These are phyloP conservation scores for Lepidurus couesii DNA, from an alignment of 1,140 invertebrate genomes.

Conservation along the genomic window DNA sequence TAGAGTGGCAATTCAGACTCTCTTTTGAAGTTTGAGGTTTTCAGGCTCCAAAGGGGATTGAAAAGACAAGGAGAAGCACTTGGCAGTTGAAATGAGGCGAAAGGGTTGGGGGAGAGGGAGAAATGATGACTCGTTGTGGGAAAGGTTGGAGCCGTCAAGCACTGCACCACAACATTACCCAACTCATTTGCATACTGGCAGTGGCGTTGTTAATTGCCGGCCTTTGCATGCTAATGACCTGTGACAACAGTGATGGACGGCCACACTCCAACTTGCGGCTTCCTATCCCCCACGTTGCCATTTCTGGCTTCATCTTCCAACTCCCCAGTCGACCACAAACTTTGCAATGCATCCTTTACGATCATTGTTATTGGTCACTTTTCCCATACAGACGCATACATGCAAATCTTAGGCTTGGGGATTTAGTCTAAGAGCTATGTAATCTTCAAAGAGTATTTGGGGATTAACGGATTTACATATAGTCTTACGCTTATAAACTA, in stretches of 20 bases:
- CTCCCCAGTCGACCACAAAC: constrained; percentile 1
- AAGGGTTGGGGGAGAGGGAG: not conserved
- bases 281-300: not conserved
- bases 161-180: constrained; percentile 6
- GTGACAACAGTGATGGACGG: constrained; percentile 20
- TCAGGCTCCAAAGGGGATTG: not conserved
- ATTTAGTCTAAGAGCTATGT: not conserved
- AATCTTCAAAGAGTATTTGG: too few relatives aligned
- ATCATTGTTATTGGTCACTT: not conserved
- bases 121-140: constrained; percentile 5
- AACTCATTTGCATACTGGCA: constrained; percentile 18
- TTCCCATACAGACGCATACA: not conserved
- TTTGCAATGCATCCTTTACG: not conserved
- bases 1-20: constrained; percentile 12
- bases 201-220: constrained; percentile 20
- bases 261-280: not conserved
- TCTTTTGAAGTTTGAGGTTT: constrained; percentile 22
- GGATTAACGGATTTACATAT: too few relatives aligned
- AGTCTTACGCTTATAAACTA: too few relatives aligned
- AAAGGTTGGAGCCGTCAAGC: not conserved
- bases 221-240: constrained; percentile 19
- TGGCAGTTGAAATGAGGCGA: constrained; percentile 12
- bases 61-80: constrained; percentile 2
- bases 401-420: not conserved
- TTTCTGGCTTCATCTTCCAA: not conserved